phyloP scores from a whole-genome alignment of 2,797 vertebrate genomes.

The Hypotaenidia philippensis region DNA sequence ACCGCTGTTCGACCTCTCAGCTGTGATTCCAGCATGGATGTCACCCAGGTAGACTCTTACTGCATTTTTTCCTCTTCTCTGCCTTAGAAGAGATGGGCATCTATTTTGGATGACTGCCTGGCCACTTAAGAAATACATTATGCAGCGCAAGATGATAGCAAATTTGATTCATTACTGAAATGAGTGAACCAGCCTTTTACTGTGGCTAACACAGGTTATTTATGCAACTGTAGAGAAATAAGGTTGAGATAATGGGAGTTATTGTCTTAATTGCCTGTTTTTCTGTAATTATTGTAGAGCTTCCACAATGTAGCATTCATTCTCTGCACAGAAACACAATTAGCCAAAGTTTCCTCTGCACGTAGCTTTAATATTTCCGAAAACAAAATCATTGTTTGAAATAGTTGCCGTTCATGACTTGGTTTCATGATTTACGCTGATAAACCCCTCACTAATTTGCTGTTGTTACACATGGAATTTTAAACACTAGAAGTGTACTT shows the following conservation, averaged over 20 bases:
- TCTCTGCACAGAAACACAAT: conserved; percentile 61
- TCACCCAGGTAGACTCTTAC: conserved; percentile 89
- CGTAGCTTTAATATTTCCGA: conserved; percentile 64
- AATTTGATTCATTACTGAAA: conserved; percentile 58
- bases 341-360: conserved; percentile 56
- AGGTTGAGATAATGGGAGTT: conserved; percentile 66
- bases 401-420: conserved; percentile 41
- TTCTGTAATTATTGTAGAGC: conserved; percentile 71
- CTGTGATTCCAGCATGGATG: conserved; percentile 98
- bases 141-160: conserved; percentile 27
- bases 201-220: conserved; percentile 53
- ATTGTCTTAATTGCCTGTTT: conserved; percentile 72
- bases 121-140: conserved; percentile 31
- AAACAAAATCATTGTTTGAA: conserved; percentile 57
- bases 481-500: conserved; percentile 67
- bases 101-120: conserved; percentile 44
- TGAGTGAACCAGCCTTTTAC: conserved; percentile 24
- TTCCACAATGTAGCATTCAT: conserved; percentile 56
- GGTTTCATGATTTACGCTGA: conserved; percentile 59
- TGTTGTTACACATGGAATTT: conserved; percentile 66
- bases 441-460: conserved; percentile 69
- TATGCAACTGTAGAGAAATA: conserved; percentile 50
- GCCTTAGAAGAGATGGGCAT: conserved; percentile 37
- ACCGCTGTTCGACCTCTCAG: conserved; percentile 89
- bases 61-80: conserved; percentile 24